Evolutionary conservation across 2,888 invertebrate species (phyloP).

Genomic region (Pediacus dermestoides): DNA sequence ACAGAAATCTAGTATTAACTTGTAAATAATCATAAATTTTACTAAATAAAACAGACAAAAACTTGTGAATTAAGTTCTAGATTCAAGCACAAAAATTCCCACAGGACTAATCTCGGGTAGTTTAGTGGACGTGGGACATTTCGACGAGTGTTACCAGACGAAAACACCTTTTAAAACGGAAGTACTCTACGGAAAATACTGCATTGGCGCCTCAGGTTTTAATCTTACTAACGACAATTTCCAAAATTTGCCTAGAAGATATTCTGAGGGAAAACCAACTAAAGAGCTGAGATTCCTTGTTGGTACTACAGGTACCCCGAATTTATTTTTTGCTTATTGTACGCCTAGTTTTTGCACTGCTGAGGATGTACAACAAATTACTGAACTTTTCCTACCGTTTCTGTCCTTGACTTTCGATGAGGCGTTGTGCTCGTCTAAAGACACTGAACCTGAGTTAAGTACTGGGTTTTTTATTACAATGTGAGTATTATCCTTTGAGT

Average conservation of each 20-base stretch:
- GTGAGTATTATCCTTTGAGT: no score
- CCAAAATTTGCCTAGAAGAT: no score
- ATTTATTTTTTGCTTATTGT: slow-evolving; percentile 15
- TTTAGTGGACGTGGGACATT: slow-evolving; percentile 14
- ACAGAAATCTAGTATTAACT: no score
- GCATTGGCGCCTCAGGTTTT: no score
- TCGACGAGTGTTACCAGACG: slow-evolving; percentile 16
- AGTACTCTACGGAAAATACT: slow-evolving; percentile 16
- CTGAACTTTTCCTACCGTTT: neutral
- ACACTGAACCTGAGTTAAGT: slow-evolving; percentile 12
- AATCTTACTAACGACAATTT: no score
- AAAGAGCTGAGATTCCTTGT: no score
- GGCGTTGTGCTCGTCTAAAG: slow-evolving; percentile 17
- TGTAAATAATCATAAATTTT: neutral
- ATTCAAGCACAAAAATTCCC: slow-evolving; percentile 12
- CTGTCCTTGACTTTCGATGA: slow-evolving; percentile 6
- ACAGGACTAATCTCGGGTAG: slow-evolving; percentile 9
- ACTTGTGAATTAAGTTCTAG: slow-evolving; percentile 12
- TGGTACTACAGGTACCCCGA: no score
- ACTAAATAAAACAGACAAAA: no score
- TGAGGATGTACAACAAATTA: slow-evolving; percentile 8
- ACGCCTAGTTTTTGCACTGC: slow-evolving; percentile 10
- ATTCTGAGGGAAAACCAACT: no score
- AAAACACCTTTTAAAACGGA: slow-evolving; percentile 1
- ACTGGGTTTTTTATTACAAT: slow-evolving; percentile 15